Conservation (phyloP, 2,797 vertebrate genomes). For the Pristis pectinata region DNA sequence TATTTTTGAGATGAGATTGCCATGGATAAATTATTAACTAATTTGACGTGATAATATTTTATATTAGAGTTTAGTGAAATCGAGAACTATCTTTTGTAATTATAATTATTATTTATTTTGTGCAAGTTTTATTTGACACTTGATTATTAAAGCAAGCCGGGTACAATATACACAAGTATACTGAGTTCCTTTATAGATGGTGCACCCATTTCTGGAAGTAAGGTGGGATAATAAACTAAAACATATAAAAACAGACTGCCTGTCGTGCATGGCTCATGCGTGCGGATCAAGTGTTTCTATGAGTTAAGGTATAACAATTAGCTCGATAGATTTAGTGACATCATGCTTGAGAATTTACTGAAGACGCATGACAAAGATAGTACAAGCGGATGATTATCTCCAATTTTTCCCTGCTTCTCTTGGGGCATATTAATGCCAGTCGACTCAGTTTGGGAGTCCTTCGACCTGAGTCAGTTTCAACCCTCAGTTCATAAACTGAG, state of each 20-base stretch:
- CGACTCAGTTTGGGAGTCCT: neutral
- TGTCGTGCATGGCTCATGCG: neutral
- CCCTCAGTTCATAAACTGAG: neutral
- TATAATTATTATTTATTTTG: neutral
- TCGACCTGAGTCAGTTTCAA: constrained; percentile 11
- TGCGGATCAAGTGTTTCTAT: neutral
- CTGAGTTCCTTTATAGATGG: too few relatives aligned
- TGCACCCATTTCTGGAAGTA: neutral
- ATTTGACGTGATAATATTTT: neutral
- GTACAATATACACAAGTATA: neutral
- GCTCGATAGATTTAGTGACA: neutral
- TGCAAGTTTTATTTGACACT: neutral
- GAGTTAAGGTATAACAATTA: neutral
- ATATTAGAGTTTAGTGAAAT: neutral
- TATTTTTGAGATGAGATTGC: neutral
- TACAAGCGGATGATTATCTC: neutral
- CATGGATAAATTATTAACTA: too few relatives aligned
- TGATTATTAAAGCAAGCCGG: neutral
- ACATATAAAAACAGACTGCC: neutral
- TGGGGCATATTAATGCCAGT: neutral
- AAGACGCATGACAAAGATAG: neutral
- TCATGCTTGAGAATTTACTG: neutral
- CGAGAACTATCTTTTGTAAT: neutral
- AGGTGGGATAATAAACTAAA: too few relatives aligned
- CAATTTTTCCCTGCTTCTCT: neutral